Base-by-base conservation (phyloP, 2,888 invertebrate genomes). In the Cheilosia variabilis region DNA sequence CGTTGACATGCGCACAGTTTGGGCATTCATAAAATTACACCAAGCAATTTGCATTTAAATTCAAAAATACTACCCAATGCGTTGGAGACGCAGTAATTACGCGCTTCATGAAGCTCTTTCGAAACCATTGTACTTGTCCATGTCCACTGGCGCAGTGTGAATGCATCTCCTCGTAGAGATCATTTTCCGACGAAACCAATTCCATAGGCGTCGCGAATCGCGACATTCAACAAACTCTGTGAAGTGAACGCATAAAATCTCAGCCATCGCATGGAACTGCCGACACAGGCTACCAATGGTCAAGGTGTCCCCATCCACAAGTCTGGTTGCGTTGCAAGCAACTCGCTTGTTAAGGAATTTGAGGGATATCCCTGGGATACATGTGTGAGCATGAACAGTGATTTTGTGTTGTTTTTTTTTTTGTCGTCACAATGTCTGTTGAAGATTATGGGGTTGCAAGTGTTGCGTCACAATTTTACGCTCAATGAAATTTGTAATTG, bases 381-480 rank as follows among this genome's bases (percentile, higher is more conserved):
- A 72, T 73, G 52, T 77, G 71, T 62, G 47, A 72, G 66, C 47
- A 43, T 43, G 27, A 4, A 22, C 45, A 60, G 10, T 57, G 71
- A 60, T 62, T 80, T 62, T 31, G 7, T 31, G 31, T 31, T 80
- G 10, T 2, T 10, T 73, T 31, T 73, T 31, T 55, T 82, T 60
- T 57, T 27, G 27, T 60, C 22, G 34, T 62, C 60, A n/a, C 58
- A 58, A 19, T 4, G 37, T 37, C 37, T 37, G 13, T 37, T 37
- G 13, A 62, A 17, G 45, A 60, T 90, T 89, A 27, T 27, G 89
- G 89, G 90, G 89, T 88, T 90, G 90, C 89, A 22, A 90, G 89
- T 90, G 89, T 89, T 89, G 89, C 90, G 89, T 90, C 89, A 91
- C 91, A 90, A 91, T 92, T 92, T 92, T 88, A 92, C 90, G 92